These are phyloP conservation scores for Corapipo altera DNA, from an alignment of 2,113 vertebrate species.

Conservation along the genomic window DNA sequence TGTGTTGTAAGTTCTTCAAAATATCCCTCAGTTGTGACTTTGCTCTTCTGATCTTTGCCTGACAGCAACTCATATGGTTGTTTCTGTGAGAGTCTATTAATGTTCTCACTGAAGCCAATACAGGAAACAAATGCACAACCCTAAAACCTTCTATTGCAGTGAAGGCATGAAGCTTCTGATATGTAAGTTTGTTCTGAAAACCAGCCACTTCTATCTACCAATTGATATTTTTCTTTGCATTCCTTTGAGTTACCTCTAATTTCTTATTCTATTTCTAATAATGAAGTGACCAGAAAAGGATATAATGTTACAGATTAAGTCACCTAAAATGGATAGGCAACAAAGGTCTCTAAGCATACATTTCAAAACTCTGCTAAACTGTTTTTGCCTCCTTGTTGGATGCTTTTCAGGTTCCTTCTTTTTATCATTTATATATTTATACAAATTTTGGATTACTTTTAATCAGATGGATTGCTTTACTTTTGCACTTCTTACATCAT, in stretches of 20 bases:
- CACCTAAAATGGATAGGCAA: background rate
- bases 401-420: background rate
- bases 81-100: background rate
- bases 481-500: background rate
- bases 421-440: background rate
- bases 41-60: background rate
- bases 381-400: background rate
- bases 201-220: background rate
- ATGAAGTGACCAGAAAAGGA: background rate
- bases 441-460: background rate
- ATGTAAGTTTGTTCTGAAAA: background rate
- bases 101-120: background rate
- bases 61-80: fast-evolving
- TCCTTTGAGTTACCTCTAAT: background rate
- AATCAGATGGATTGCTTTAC: background rate
- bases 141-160: background rate
- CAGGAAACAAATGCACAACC: background rate
- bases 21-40: background rate
- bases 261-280: background rate
- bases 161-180: background rate
- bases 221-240: background rate
- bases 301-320: background rate
- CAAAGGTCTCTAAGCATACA: background rate
- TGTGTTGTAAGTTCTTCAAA: background rate
- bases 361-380: background rate